Percentiles rank a stretch among this genome's conserved stretches.
Conservation (phyloP, 2,888 invertebrate species). For the Diploptera punctata region DNA sequence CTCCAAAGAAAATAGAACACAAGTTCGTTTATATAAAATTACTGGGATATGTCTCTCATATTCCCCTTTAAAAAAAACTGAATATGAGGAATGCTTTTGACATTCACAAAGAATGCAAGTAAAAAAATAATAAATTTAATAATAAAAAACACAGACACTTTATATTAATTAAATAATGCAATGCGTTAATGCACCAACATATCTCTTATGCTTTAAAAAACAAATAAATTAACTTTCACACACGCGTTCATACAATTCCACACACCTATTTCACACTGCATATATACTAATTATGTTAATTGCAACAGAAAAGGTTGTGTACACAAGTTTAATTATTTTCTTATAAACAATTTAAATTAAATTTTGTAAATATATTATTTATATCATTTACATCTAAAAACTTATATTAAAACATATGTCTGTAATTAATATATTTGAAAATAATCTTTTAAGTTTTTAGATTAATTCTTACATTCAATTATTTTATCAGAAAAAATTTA, state of each 20-base stretch:
- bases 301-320: constrained; percentile 15
- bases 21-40: too few species aligned
- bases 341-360: too few species aligned
- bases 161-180: constrained; percentile 37
- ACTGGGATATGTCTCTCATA: too few species aligned
- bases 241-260: background rate
- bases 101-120: constrained; percentile 39
- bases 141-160: constrained; percentile 24
- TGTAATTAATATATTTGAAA: too few species aligned
- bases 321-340: constrained; percentile 21
- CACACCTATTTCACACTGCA: background rate
- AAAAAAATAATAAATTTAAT: constrained; percentile 22
- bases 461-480: too few species aligned
- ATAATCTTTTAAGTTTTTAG: too few species aligned
- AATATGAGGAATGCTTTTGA: constrained; percentile 30
- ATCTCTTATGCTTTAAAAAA: constrained; percentile 32
- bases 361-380: too few species aligned
- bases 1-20: too few species aligned
- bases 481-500: too few species aligned
- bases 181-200: constrained; percentile 32
- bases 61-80: constrained; percentile 5
- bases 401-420: too few species aligned
- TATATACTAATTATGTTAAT: constrained; percentile 4
- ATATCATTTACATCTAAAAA: too few species aligned
- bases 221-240: background rate